These are phyloP conservation scores for Cheilosia scutellata DNA, from an alignment of 2,888 invertebrate species.

Conservation along the genomic window DNA sequence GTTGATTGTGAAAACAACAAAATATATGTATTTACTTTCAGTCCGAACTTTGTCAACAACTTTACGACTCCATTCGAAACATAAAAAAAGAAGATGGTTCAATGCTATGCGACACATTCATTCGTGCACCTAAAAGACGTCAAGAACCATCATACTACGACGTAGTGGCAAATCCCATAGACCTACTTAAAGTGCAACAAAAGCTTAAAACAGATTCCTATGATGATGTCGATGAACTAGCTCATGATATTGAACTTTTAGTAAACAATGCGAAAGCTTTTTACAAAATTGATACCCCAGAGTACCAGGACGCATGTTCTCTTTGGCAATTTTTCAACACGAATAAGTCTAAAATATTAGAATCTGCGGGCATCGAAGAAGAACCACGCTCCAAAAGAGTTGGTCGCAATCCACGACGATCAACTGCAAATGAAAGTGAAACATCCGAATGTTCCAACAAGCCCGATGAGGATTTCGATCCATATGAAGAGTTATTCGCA, in stretches of 20 bases:
- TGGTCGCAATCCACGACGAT: slow-evolving; percentile 81
- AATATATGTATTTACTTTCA: slow-evolving; percentile 82
- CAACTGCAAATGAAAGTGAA: slow-evolving; percentile 85
- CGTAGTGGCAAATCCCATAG: slow-evolving; percentile 97
- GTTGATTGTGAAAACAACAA: no score
- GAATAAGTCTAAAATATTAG: slow-evolving; percentile 82
- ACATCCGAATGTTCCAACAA: slow-evolving; percentile 89
- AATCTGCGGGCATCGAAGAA: slow-evolving; percentile 81
- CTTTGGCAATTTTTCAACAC: slow-evolving; percentile 92
- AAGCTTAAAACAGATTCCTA: slow-evolving; percentile 99
- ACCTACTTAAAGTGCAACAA: slow-evolving; percentile 96
- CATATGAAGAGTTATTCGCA: slow-evolving; percentile 95
- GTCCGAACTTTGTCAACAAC: slow-evolving; percentile 94
- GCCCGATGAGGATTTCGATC: slow-evolving; percentile 90
- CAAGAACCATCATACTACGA: slow-evolving; percentile 96
- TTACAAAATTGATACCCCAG: slow-evolving; percentile 93
- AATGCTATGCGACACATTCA: slow-evolving; percentile 96
- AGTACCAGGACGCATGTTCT: slow-evolving; percentile 95
- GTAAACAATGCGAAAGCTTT: slow-evolving; percentile 98
- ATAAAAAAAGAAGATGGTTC: slow-evolving; percentile 96
- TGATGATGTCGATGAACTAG: slow-evolving; percentile 95
- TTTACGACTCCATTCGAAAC: slow-evolving; percentile 96
- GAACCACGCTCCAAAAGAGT: slow-evolving; percentile 81
- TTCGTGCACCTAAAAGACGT: slow-evolving; percentile 96
- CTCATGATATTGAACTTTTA: slow-evolving; percentile 94